Conservation (phyloP, 2,113 vertebrate species). For the Ardeotis arabs region DNA sequence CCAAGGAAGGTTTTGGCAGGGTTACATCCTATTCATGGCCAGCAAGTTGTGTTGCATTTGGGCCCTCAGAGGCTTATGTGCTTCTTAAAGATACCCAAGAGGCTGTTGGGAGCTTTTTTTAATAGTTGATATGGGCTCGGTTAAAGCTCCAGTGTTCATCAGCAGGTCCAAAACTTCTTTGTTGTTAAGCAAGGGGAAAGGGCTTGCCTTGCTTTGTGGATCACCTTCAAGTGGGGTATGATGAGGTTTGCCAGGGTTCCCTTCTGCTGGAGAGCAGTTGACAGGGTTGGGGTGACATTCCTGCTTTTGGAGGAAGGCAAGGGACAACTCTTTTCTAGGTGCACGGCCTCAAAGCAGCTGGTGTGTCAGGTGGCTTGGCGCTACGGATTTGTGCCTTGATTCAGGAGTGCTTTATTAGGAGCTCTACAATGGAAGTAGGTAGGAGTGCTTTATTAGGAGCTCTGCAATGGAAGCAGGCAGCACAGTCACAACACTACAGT, state of each 20-base stretch:
- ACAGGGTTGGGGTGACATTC: rapidly evolving
- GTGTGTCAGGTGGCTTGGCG: rapidly evolving
- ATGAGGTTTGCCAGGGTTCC: neutral
- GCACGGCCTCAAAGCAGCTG: rapidly evolving
- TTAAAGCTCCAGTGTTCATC: neutral
- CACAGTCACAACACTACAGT: too few species aligned
- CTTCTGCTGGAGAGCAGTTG: neutral
- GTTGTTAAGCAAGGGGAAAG: neutral
- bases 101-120: neutral
- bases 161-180: neutral
- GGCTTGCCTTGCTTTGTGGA: neutral
- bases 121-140: neutral
- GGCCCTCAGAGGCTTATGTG: neutral
- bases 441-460: neutral
- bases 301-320: neutral
- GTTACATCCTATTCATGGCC: neutral
- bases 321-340: neutral
- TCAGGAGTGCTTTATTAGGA: neutral
- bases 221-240: neutral
- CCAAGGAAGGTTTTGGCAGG: constrained; percentile 20
- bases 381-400: neutral
- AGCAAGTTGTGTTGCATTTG: neutral
- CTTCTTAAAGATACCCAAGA: constrained; percentile 21
- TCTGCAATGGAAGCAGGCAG: neutral
- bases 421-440: neutral